Percentiles rank a stretch among this genome's conserved stretches.
These are phyloP conservation scores for Distichodus sexfasciatus DNA, from an alignment of 2,797 vertebrate species.

Conservation along the genomic window DNA sequence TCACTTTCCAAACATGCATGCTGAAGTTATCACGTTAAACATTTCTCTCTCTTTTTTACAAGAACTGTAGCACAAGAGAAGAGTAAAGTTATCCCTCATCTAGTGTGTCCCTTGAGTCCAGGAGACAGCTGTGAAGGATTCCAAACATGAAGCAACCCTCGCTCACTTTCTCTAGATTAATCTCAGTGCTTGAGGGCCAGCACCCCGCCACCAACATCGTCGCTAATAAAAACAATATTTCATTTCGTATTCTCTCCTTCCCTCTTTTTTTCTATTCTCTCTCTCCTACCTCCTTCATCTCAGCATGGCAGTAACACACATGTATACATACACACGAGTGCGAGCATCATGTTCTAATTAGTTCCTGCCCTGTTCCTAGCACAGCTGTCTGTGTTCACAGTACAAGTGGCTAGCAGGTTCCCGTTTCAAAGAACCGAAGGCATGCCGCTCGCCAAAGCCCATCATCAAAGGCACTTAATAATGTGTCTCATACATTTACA, in stretches of 20 bases:
- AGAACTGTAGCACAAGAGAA: constrained; percentile 58
- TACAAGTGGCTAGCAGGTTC: constrained; percentile 79
- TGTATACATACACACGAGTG: constrained; percentile 44
- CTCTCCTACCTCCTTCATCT: constrained; percentile 64
- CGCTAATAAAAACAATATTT: constrained; percentile 78
- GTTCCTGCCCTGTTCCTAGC: constrained; percentile 67
- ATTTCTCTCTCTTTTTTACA: constrained; percentile 39
- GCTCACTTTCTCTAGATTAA: constrained; percentile 66
- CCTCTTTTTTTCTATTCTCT: neutral
- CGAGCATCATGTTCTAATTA: constrained; percentile 64
- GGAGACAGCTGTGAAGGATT: constrained; percentile 73
- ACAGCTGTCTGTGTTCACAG: constrained; percentile 70
- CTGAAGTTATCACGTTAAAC: constrained; percentile 44
- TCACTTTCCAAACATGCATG: constrained; percentile 3
- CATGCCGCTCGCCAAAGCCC: constrained; percentile 66
- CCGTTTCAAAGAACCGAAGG: constrained; percentile 72
- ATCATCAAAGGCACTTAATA: constrained; percentile 76
- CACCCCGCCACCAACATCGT: constrained; percentile 74
- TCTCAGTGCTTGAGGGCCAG: constrained; percentile 60
- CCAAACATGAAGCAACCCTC: constrained; percentile 60
- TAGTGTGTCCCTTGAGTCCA: constrained; percentile 54
- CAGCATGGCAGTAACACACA: constrained; percentile 48
- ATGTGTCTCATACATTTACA: constrained; percentile 77
- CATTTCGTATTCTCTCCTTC: constrained; percentile 52
- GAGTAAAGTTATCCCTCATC: constrained; percentile 70